Evolutionary conservation across 2,888 invertebrate species (phyloP).

Genomic region (Diaprepes abbreviatus): DNA sequence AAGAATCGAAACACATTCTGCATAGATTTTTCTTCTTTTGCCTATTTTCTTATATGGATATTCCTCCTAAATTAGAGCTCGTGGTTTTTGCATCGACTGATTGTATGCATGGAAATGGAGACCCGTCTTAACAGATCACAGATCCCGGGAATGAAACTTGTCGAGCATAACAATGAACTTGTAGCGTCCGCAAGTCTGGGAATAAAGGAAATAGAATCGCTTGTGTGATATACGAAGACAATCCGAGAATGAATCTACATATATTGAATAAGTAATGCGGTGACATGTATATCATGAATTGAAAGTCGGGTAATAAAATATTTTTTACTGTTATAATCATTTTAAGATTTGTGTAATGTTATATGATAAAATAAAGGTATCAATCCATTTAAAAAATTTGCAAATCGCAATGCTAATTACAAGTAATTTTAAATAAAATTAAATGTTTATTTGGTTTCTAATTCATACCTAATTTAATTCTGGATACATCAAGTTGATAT

Average conservation of each 20-base stretch:
- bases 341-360: too few species aligned
- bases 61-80: conserved; percentile 10
- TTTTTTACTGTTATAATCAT: too few species aligned
- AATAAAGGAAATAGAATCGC: conserved; percentile 37
- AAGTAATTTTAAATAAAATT: too few species aligned
- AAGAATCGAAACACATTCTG: too few species aligned
- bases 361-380: too few species aligned
- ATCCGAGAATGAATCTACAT: conserved; percentile 20
- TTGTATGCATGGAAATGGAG: conserved; percentile 22
- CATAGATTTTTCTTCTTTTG: too few species aligned
- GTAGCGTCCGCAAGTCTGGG: conserved; percentile 42
- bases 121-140: conserved; percentile 39
- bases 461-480: too few species aligned
- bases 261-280: conserved; percentile 12
- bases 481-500: too few species aligned
- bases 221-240: conserved; percentile 21
- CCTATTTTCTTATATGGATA: neutral
- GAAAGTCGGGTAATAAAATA: neutral
- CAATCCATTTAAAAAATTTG: too few species aligned
- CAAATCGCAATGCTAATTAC: too few species aligned
- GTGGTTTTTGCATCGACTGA: conserved; percentile 12
- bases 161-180: conserved; percentile 39
- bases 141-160: conserved; percentile 23
- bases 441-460: too few species aligned
- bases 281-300: conserved; percentile 6